A percentile compares a stretch with the other conserved stretches of the same genome.
These are phyloP conservation scores for Mythimna impura DNA, from an alignment of 2,888 invertebrate species.

Conservation along the genomic window DNA sequence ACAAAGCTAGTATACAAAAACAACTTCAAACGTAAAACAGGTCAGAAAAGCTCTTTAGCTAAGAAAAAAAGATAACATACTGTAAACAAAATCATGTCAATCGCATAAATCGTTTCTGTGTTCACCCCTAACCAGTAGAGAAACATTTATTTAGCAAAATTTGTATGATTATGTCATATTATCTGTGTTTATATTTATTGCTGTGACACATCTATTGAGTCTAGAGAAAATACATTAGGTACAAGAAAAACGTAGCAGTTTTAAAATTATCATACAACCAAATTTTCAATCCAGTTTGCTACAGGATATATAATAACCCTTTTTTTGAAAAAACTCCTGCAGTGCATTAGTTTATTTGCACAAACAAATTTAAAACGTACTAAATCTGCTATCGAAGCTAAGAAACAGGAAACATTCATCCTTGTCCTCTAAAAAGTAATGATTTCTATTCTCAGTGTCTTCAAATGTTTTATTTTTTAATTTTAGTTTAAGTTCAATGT, in stretches of 20 bases:
- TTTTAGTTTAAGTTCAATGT: conserved; percentile 84
- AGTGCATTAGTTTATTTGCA: conserved; percentile 41
- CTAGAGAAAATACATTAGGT: conserved; percentile 21
- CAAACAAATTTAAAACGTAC: conserved; percentile 29
- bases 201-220: conserved; percentile 29
- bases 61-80: neutral
- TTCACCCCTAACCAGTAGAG: neutral
- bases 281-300: conserved; percentile 38
- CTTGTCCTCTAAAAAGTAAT: conserved; percentile 70
- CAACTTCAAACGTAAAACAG: conserved; percentile 7
- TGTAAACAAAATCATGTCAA: conserved; percentile 26
- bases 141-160: conserved; percentile 21
- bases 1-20: conserved; percentile 1
- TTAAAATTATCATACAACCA: conserved; percentile 6
- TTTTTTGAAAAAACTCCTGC: conserved; percentile 29
- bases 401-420: conserved; percentile 60
- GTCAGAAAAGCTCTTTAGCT: conserved; percentile 11
- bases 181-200: conserved; percentile 18
- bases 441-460: conserved; percentile 69
- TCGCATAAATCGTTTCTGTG: conserved; percentile 28
- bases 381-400: conserved; percentile 54
- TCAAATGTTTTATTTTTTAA: conserved; percentile 67
- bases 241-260: neutral
- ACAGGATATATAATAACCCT: conserved; percentile 36
- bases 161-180: conserved; percentile 33